Evolutionary conservation across 2,797 vertebrate genomes (phyloP), one percentile per base, ranked within the genome.

Genomic region (Clarias pachynema): DNA sequence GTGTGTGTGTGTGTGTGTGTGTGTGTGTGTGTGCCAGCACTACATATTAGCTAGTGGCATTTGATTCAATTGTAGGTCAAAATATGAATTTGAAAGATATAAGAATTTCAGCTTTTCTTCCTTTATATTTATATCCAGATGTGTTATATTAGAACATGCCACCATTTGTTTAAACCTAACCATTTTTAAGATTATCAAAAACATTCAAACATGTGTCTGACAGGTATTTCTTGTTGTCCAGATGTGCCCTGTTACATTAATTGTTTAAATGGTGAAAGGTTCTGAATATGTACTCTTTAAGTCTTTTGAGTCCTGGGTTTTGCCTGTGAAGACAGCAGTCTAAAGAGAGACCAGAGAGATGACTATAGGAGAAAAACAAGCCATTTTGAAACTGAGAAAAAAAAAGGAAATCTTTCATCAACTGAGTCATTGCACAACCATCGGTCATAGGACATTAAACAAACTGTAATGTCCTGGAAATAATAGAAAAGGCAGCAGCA

Each of bases 401-500:
- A 72, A 53, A 7, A 73, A 2, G n/a, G 4, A 57, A 57, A 57
- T 44, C 44, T 44, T 44, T 44, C 44, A 44, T 75, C 53, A 57
- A 77, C 1, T 3, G 1, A 20, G 18, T 4, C 24, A 56, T 56
- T 31, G 29, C 74, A 34, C 3, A 59, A 22, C 7, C 53, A 77
- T 15, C 62, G 34, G 57, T 2, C 31, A 37, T 37, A 79, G 5
- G 20, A 37, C 60, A 79, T 60, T 22, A 29, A 63, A 63, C 78
- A 63, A 20, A 63, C 40, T 44, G 31, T 3, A 60, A 59, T 34
- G 2, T 60, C 8, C 8, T 65, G 37, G 4, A 65, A 65, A 63
- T 62, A 24, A 77, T 20, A 56, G 49, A 78, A 24, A 79, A 79
- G 62, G 37, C 29, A 78, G 62, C 75, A 79, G 75, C 57, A 60